A percentile compares a stretch with the other conserved stretches of the same genome.
phyloP scores from a whole-genome alignment of 2,888 invertebrate species.

The Drosophila recens region DNA sequence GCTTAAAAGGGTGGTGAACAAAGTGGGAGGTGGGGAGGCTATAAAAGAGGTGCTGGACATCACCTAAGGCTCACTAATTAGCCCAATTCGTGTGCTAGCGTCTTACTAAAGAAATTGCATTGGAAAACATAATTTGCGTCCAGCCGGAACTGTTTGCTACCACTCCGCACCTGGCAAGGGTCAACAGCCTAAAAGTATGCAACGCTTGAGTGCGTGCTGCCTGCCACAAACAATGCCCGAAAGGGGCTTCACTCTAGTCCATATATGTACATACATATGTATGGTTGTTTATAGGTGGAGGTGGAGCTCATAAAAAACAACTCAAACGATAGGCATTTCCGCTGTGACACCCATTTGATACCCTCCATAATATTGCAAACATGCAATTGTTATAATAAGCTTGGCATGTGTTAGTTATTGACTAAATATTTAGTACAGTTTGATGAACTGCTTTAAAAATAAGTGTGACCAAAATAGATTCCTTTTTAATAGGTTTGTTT shows the following conservation, averaged over 20 bases:
- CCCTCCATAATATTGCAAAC: slow-evolving; percentile 13
- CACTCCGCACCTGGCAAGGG: slow-evolving; percentile 39
- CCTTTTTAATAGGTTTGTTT: neutral
- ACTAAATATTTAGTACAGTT: slow-evolving; percentile 6
- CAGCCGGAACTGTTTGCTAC: neutral
- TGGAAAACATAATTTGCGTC: slow-evolving; percentile 50
- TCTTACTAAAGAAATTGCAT: slow-evolving; percentile 49
- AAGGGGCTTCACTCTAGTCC: slow-evolving; percentile 44
- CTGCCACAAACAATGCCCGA: slow-evolving; percentile 48
- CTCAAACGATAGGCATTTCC: slow-evolving; percentile 13
- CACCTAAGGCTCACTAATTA: slow-evolving; percentile 41
- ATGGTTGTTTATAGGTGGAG: neutral
- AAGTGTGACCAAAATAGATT: neutral
- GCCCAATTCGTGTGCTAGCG: slow-evolving; percentile 31
- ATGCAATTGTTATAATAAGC: slow-evolving; percentile 1
- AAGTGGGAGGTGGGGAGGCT: neutral
- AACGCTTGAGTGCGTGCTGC: slow-evolving; percentile 59
- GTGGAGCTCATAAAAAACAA: slow-evolving; percentile 5
- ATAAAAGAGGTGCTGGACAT: too few relatives aligned
- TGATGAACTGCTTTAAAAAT: neutral
- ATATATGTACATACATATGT: neutral
- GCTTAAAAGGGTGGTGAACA: slow-evolving; percentile 23
- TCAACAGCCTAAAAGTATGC: slow-evolving; percentile 82
- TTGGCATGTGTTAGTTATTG: slow-evolving; percentile 2
- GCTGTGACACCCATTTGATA: slow-evolving; percentile 19